Evolutionary conservation across 2,888 invertebrate genomes (phyloP).

Genomic region (Melanchra persicariae): DNA sequence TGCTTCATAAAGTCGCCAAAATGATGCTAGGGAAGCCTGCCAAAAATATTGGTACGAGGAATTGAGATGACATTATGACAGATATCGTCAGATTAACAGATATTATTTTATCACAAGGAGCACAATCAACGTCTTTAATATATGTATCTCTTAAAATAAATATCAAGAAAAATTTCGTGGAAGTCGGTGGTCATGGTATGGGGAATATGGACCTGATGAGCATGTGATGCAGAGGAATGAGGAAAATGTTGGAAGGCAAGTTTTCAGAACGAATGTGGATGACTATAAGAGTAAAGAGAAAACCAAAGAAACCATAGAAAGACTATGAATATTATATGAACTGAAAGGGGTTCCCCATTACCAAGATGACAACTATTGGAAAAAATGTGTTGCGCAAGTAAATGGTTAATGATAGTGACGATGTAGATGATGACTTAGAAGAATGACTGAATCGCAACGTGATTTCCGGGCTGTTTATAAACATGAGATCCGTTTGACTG

Average conservation of each 20-base stretch:
- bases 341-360: background rate
- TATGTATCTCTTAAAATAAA: background rate
- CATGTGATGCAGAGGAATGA: background rate
- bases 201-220: background rate
- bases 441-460: too few relatives aligned
- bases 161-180: background rate
- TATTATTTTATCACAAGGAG: background rate
- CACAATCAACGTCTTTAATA: background rate
- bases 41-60: constrained; percentile 31
- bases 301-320: background rate
- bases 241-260: background rate
- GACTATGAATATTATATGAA: background rate
- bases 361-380: too few relatives aligned
- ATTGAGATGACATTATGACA: background rate
- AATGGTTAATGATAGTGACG: too few relatives aligned
- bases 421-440: too few relatives aligned
- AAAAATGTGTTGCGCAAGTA: too few relatives aligned
- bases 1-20: constrained; percentile 26
- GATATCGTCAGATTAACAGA: background rate
- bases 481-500: too few relatives aligned
- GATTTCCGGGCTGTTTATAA: too few relatives aligned
- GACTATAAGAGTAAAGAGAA: too few relatives aligned
- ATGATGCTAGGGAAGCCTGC: constrained; percentile 4
- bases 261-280: background rate
- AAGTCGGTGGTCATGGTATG: background rate